Base-by-base conservation (phyloP, 2,113 vertebrate genomes). In the Spea bombifrons region DNA sequence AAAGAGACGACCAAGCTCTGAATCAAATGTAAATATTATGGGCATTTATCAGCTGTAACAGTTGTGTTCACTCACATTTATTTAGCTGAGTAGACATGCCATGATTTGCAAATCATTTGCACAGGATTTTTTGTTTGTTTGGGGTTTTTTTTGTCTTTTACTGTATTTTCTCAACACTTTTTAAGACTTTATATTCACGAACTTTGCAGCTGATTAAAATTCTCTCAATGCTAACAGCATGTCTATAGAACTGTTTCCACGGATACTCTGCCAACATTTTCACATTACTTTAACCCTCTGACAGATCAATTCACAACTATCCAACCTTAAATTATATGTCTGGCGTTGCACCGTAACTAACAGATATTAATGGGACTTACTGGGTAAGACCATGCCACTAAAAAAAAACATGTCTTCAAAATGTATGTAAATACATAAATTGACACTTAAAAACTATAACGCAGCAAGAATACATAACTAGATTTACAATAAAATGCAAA, bases 171-270 rank as follows among this genome's bases (percentile, higher is more conserved):
- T 1, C 73, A 52, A 46, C 46, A 75, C 16, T 65, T 5, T 17
- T 13, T 48, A 10, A 59, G 17, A 75, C 45, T 44, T 61, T 57
- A 67, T 75, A 16, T 44, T 5, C 16, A 46, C 61, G 16, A 13
- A 69, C 8, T 9, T 17, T 48, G 66, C 16, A 16, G 52, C 66
- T 78, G 55, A 78, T 78, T 71, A 46, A 71, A 78, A 78, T 78
- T 64, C 66, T 15, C 13, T 63, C 55, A 78, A n/a, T 78, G 75
- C 15, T n/a, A 71, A 50, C 75, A 44, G 57, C 67, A 49, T 71
- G 66, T 71, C 75, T 63, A 10, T 48, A 69, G 66, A 45, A 49
- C n/a, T 76, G 53, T 76, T 59, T 71, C 57, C 53, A 55, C 65
- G 63, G 53, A 75, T 46, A 44, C 47, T 71, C 57, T 73, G 61